Evolutionary conservation across 2,888 invertebrate species (phyloP).

Genomic region (Cordilura impudica): DNA sequence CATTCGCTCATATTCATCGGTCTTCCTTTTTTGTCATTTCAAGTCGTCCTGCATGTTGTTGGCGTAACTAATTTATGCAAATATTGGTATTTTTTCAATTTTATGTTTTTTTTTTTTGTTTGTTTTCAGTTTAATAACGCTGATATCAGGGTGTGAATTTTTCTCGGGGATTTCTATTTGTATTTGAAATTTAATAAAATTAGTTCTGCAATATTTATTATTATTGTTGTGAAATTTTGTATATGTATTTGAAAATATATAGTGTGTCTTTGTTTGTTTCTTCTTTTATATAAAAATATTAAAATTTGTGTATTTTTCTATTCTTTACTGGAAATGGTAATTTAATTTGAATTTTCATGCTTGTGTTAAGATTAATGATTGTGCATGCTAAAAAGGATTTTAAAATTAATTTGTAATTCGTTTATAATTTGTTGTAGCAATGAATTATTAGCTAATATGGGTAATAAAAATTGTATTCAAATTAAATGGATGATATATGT

Average conservation of each 20-base stretch:
- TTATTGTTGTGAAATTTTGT: slow-evolving; percentile 65
- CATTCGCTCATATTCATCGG: slow-evolving; percentile 40
- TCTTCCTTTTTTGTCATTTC: slow-evolving; percentile 16
- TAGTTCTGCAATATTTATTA: slow-evolving; percentile 75
- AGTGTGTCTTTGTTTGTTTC: not conserved
- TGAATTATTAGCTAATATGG: slow-evolving; percentile 61
- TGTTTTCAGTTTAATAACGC: not conserved
- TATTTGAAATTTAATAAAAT: slow-evolving; percentile 69
- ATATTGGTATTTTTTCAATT: slow-evolving; percentile 69
- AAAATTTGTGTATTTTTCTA: slow-evolving; percentile 28
- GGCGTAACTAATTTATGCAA: slow-evolving; percentile 76
- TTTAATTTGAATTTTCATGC: slow-evolving; percentile 62
- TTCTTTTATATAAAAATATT: not conserved
- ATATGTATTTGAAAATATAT: slow-evolving; percentile 6
- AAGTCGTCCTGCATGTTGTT: not conserved
- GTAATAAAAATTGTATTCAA: slow-evolving; percentile 29
- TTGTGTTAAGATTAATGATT: slow-evolving; percentile 59
- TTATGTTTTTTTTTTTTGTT: slow-evolving; percentile 20
- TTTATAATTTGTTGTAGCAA: slow-evolving; percentile 69
- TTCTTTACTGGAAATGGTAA: slow-evolving; percentile 31
- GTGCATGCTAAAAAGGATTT: slow-evolving; percentile 56
- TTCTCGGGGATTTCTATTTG: slow-evolving; percentile 8
- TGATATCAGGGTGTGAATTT: slow-evolving; percentile 39
- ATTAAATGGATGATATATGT: slow-evolving; percentile 56
- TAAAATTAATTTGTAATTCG: slow-evolving; percentile 75